Base-by-base conservation (phyloP, 2,888 invertebrate genomes). In the Allygus modestus region DNA sequence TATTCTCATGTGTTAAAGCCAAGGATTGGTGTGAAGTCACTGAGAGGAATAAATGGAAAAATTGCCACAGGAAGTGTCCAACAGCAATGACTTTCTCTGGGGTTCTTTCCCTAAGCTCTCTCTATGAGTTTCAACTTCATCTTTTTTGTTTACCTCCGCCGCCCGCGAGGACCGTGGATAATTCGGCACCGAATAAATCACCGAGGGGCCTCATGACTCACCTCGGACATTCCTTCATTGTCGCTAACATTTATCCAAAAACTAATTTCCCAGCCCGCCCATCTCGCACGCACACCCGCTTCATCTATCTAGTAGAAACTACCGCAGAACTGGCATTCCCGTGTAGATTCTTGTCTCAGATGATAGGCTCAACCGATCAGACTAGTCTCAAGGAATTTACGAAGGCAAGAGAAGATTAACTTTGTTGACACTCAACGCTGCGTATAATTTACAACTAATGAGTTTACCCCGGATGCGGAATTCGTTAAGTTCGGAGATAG, bases 181-280 rank as follows among this genome's bases (percentile, higher is more conserved):
- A 77, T 77, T 77, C 31, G 28, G 23, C 51, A 31, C 12, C 28
- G 37, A 41, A 77, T 77, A 46, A 77, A 77, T 77, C 77, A 77
- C 17, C 5, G 77, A 11, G 41, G 33, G 17, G 69, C 1, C 54
- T 23, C 37, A 73, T 41, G 73, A 41, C 41, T 41, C 73, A 41
- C 41, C 17, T 4, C 69, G 20, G 23, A 37, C 73, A 37, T 73
- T 41, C 37, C 43, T 41, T 41, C 73, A 73, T 73, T 73, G 73
- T 73, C 73, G 41, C 73, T 31, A 54, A 54, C 54, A 65, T 65
- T 65, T 65, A 28, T 65, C 65, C 65, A 65, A 65, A 54, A 65
- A 65, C 17, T 65, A 28, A 65, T 65, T 23, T 65, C 28, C 58
- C 73, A 15, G 73, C 73, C 73, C 73, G 20, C 73, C 73, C 41